Base-by-base conservation (phyloP, 2,888 invertebrate genomes). In the Acleris laterana region DNA sequence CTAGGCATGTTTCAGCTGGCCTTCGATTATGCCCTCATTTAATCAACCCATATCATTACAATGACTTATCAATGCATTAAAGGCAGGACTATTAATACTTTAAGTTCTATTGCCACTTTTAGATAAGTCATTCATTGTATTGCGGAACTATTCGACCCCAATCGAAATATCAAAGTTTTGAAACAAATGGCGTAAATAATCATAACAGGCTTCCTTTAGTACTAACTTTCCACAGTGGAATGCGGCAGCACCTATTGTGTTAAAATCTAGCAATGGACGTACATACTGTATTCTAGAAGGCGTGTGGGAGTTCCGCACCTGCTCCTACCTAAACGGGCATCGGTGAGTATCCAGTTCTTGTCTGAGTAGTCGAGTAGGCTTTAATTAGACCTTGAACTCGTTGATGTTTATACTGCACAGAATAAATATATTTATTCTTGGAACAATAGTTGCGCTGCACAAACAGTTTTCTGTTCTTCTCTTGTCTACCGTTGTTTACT, bases 301-400 rank as follows among this genome's bases (percentile, higher is more conserved):
- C 46, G 56, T 57, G 57, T 57, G 57, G 57, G 57, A 22, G 57
- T 51, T 51, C 22, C 25, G 25, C 61, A 65, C 65, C 65, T 65
- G 65, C 53, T 16, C 56, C 46, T 61, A 51, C 66, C 48, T 66
- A 66, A 57, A 66, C 57, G 56, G 62, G 57, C 66, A 62, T 62
- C 51, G 56, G 25, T 22, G 46, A 59, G 49, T 48, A 59, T 50
- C 61, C 56, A 61, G 55, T 60, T 50, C 61, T 65, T 60, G 60
- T 61, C 55, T 13, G 11, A 49, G 38, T 38, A 38, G 57, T 56
- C 20, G 11, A 49, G 38, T 38, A 38, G 57, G 56, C 50, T 66
- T 60, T 49, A 65, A 60, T 65, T 61, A 57, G 52, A 48, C 66
- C 66, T 66, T 62, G 61, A 66, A 66, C 61, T 62, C 48, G 38